These are phyloP conservation scores for Notolepis coatsorum DNA, from an alignment of 2,797 vertebrate species.

Conservation along the genomic window DNA sequence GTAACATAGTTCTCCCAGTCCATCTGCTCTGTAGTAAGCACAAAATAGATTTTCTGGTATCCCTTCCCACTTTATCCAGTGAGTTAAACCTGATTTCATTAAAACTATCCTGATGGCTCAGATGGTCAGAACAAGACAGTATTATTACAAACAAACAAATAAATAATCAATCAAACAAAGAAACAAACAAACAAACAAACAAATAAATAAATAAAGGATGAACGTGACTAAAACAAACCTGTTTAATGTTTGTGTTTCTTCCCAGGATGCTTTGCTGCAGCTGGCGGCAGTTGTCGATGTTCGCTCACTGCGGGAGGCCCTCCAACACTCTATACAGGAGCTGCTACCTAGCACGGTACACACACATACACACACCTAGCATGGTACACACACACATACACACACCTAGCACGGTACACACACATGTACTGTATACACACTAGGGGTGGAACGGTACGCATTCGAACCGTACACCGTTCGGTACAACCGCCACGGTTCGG, in stretches of 20 bases:
- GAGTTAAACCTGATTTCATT: too few relatives aligned
- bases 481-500: too few relatives aligned
- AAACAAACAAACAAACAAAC: constrained; percentile 42
- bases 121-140: constrained; percentile 20
- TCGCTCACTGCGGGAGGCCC: constrained; percentile 79
- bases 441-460: too few relatives aligned
- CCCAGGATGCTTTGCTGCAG: constrained; percentile 91
- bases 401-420: not conserved
- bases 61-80: too few relatives aligned
- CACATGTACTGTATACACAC: constrained; percentile 1
- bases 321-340: constrained; percentile 85
- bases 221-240: not conserved
- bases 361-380: constrained; percentile 18
- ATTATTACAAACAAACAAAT: constrained; percentile 51
- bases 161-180: too few relatives aligned
- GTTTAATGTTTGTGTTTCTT: constrained; percentile 56
- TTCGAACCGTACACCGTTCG: too few relatives aligned
- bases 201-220: too few relatives aligned
- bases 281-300: constrained; percentile 87
- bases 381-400: not conserved
- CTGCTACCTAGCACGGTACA: constrained; percentile 90
- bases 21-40: too few relatives aligned
- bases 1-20: too few relatives aligned
- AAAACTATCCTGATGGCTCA: too few relatives aligned
- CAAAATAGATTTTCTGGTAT: too few relatives aligned